Evolutionary conservation across 2,797 vertebrate species (phyloP).

Genomic region (Gymnothorax javanicus): DNA sequence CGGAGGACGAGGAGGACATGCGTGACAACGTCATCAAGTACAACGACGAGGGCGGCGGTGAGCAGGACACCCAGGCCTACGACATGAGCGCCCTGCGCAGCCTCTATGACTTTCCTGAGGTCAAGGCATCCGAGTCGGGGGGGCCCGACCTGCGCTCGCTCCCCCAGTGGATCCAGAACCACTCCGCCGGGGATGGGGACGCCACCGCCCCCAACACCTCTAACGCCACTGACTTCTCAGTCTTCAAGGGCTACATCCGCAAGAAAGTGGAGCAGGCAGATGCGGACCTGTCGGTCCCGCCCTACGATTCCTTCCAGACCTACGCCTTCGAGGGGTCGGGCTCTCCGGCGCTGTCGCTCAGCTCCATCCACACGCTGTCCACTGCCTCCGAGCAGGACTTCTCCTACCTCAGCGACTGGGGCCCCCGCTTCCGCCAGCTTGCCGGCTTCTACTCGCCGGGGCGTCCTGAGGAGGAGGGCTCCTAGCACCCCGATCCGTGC

Average conservation of each 20-base stretch:
- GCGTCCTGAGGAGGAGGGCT: conserved; percentile 77
- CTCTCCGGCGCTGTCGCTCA: conserved; percentile 90
- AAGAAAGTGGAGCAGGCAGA: conserved; percentile 97
- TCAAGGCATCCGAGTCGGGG: conserved; percentile 79
- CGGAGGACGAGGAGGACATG: conserved; percentile 98
- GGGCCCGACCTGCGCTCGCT: conserved; percentile 81
- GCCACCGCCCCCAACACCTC: conserved; percentile 59
- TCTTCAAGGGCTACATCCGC: conserved; percentile 94
- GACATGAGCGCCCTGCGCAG: conserved; percentile 97
- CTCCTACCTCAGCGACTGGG: conserved; percentile 93
- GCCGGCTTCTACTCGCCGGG: conserved; percentile 88
- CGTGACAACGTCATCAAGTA: conserved; percentile 99
- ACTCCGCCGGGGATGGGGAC: conserved; percentile 56
- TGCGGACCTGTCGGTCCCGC: conserved; percentile 88
- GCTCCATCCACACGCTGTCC: conserved; percentile 93
- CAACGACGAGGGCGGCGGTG: conserved; percentile 96
- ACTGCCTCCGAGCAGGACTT: conserved; percentile 96
- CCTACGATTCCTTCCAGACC: conserved; percentile 98
- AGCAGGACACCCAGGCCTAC: conserved; percentile 98
- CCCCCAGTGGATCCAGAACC: conserved; percentile 84
- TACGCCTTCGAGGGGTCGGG: conserved; percentile 93
- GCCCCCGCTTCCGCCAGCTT: conserved; percentile 92
- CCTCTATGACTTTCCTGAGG: conserved; percentile 94
- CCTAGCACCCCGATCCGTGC: too few species aligned
- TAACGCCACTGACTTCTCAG: conserved; percentile 80